Evolutionary conservation across 2,888 invertebrate species (phyloP), one percentile per base, ranked within the genome.

Genomic region (Macrophya annulata): DNA sequence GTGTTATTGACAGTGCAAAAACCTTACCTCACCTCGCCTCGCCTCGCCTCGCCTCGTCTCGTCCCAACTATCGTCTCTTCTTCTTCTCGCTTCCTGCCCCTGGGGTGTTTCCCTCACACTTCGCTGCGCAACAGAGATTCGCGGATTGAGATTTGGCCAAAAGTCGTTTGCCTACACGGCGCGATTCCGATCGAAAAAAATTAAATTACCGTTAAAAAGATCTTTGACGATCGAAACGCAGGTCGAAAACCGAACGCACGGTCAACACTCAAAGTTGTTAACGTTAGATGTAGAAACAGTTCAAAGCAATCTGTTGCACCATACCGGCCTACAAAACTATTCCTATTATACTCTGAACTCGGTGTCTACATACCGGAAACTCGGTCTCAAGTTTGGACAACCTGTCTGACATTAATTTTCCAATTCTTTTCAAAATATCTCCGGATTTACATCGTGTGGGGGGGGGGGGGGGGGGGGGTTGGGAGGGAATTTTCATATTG

Each of bases 1-100:
- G 89, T 92, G 92, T 91, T 92, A 93, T 93, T 93, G 92, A 92
- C 93, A 93, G 91, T 90, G 90, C 91, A 92, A 91, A 90, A 92
- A 92, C 91, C 90, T 90, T 86, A 83, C 86, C 84, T 86, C 82
- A 21, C 79, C 65, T 81, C 71, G 15, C 21, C 31, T 71, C 86
- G n/a, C n/a, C n/a, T n/a, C n/a, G n/a, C n/a, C 90, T 90, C 86
- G 84, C 86, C 84, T 86, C 82, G 40, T 74, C 65, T 81, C 71
- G 15, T 17, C 31, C 76, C 86, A 85, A 85, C 84, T 87, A 85
- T 85, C 85, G 84, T 74, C 74, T 77, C 84, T 82, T 83, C 85
- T 85, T 85, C 86, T 85, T 83, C 84, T 86, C 62, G 37, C 62
- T 45, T 83, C 74, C 85, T 72, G 71, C 83, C 48, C 85, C 85